Base-by-base conservation (phyloP, 1,140 invertebrate genomes). In the Nautilus pompilius region DNA sequence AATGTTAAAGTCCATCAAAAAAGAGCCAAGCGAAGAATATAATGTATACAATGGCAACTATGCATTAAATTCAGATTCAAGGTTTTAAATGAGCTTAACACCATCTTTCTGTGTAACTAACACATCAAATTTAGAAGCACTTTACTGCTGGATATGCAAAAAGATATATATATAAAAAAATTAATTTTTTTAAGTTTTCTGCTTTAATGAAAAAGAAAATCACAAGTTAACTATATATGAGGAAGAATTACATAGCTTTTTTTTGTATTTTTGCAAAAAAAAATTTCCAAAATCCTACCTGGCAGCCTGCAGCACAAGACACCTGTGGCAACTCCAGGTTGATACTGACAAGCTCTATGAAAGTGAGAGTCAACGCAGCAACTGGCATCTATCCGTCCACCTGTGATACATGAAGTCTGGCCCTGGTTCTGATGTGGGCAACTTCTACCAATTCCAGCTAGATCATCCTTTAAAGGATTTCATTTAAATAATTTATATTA, bases 301-400 rank as follows among this genome's bases (percentile, higher is more conserved):
- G 73, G 69, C 57, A 73, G 63, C 57, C 69, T 66, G 65, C 76
- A 79, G 57, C 76, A 79, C 29, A 78, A 56, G 17, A 75, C 71
- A 8, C 77, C 77, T 29, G 69, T 69, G 13, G 73, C 74, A 10
- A 72, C 30, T 30, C 69, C 68, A 3, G 72, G 65, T 48, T 72
- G 70, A 51, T 72, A 71, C 26, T 73, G 68, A 66, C 77, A 79
- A 1, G 74, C 77, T 24, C 60, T 58, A 28, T 78, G 66, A 49
- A 78, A 72, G 54, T 78, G 74, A 8, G 76, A 69, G 54, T 79
- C 77, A 2, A 77, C 74, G 61, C 76, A 78, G 60, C 77, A 78
- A 58, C 77, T 78, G 24, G 73, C 69, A 60, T 79, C 76, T 29
- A 79, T 78, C 6, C 74, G 60, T 1, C 76, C 77, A 5, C 76